Conservation (phyloP, 2,113 vertebrate genomes). For the Xyliphius kryptos region DNA sequence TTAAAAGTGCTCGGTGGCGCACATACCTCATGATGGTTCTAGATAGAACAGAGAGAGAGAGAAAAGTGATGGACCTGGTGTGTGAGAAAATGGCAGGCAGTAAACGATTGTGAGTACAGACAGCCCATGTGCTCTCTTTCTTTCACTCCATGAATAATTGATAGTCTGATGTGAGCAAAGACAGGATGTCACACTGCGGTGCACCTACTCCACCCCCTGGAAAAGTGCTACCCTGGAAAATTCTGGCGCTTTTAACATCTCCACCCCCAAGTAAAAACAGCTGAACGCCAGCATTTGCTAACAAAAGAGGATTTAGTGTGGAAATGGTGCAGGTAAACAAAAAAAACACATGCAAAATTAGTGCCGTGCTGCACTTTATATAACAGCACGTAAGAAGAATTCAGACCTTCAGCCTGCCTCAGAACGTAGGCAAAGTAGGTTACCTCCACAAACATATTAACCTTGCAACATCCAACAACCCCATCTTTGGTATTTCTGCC, state of each 20-base stretch:
- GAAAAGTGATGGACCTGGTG: constrained; percentile 17
- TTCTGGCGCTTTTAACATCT: constrained; percentile 12
- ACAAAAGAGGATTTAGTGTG: neutral
- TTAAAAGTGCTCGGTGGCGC: too few relatives aligned
- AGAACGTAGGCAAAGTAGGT: too few relatives aligned
- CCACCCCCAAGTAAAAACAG: neutral
- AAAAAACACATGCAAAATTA: neutral
- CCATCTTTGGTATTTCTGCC: too few relatives aligned
- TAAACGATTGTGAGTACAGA: constrained; percentile 26
- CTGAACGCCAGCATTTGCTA: neutral
- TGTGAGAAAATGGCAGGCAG: constrained; percentile 24
- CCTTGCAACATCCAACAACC: too few relatives aligned
- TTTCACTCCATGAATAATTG: constrained; percentile 49
- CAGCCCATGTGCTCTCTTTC: constrained; percentile 30
- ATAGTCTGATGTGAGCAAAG: constrained; percentile 34
- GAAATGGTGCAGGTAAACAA: too few relatives aligned
- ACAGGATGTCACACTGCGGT: constrained; percentile 24
- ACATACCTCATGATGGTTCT: too few relatives aligned
- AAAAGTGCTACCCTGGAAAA: constrained; percentile 9
- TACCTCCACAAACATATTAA: too few relatives aligned
- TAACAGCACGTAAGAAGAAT: too few relatives aligned
- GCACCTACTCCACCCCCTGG: constrained; percentile 10
- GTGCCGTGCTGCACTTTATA: neutral
- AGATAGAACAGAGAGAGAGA: neutral
- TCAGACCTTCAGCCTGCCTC: too few relatives aligned